Evolutionary conservation across 2,797 vertebrate genomes (phyloP), one percentile per base, ranked within the genome.

Genomic region (Pampus argenteus): DNA sequence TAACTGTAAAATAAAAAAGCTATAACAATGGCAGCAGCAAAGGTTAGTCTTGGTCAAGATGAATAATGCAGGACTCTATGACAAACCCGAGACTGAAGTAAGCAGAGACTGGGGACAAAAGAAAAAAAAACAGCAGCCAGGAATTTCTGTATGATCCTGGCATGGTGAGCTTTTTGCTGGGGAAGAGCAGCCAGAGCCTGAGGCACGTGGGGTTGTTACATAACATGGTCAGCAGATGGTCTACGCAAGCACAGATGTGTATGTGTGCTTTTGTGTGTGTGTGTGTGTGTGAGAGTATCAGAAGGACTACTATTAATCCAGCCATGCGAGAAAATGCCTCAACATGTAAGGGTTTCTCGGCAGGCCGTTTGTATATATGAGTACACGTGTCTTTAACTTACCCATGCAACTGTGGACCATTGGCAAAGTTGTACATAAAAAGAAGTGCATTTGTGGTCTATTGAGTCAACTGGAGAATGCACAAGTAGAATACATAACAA

Each of bases 211-310:
- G 82, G 76, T 10, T 71, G 59, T 94, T 94, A 83, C 72, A 85
- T 94, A 94, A 94, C 86, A 47, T 2, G 54, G 82, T 93, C 91
- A 91, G 89, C 92, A 94, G 93, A 94, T 93, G 91, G 86, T 82
- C 86, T 81, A 87, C 72, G 66, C 83, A 88, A 88, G 81, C 86
- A 86, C 84, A 82, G 68, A 83, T 86, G 77, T 86, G 82, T 79
- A 55, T 81, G 28, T 60, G 34, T 49, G 49, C 49, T 25, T 51
- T 51, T 51, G 17, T 23, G 28, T 40, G 13, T 61, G 52, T 68
- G 74, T 71, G 48, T 74, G 73, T 74, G 66, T 49, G 62, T 74
- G 66, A 47, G 62, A 70, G 88, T 84, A 76, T 82, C 62, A 71
- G 58, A 71, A 44, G 45, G 71, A 72, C 73, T 59, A 56, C 55